Percentiles rank a stretch among this genome's conserved stretches.
phyloP scores from a whole-genome alignment of 2,797 vertebrate species.

The Mus caroli region DNA sequence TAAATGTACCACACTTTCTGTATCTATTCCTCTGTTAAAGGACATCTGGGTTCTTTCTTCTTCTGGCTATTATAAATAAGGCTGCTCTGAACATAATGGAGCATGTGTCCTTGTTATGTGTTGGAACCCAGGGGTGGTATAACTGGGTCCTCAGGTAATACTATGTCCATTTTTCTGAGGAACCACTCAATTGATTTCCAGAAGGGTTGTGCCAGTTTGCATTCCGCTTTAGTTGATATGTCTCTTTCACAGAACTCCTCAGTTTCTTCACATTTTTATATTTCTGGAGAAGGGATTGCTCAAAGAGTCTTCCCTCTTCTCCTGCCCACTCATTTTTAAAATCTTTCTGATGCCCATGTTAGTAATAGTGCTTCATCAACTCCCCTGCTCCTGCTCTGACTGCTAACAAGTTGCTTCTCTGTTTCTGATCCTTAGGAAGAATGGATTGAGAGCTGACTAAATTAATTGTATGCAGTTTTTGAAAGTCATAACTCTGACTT shows the following conservation, averaged over 20 bases:
- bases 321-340: neutral
- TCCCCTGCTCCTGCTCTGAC: neutral
- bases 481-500: neutral
- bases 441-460: neutral
- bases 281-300: neutral
- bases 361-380: neutral
- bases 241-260: neutral
- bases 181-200: no score
- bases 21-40: no score
- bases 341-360: neutral
- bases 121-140: no score
- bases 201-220: neutral
- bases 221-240: neutral
- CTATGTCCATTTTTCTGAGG: no score
- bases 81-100: no score
- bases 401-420: neutral
- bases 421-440: neutral
- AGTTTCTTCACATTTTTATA: neutral
- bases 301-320: neutral
- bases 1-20: no score
- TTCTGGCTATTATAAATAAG: no score
- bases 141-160: no score
- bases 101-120: no score
- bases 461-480: neutral
- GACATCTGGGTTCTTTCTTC: no score